Conservation (phyloP, 2,113 vertebrate genomes). For the Ptilorrhoa leucosticta region DNA sequence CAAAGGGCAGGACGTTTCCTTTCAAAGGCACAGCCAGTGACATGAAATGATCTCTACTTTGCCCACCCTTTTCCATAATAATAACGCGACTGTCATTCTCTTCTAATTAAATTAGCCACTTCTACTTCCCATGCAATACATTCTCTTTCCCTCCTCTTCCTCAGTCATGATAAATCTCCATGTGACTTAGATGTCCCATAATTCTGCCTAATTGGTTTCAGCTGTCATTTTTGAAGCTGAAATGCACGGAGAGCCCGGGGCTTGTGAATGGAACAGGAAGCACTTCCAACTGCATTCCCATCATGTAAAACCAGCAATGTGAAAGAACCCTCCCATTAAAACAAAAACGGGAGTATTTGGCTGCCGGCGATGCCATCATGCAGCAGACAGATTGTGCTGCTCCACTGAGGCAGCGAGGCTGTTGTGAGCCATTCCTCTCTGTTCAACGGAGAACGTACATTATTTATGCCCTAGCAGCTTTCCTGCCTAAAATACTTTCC, state of each 20-base stretch:
- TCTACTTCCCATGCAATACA: constrained; percentile 38
- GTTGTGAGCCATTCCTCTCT: constrained; percentile 49
- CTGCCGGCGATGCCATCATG: constrained; percentile 61
- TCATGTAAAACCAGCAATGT: constrained; percentile 71
- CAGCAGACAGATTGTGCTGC: constrained; percentile 62
- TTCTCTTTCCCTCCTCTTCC: constrained; percentile 1
- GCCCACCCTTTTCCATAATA: constrained; percentile 5
- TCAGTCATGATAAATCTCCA: constrained; percentile 57
- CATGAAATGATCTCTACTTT: not conserved
- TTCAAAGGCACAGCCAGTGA: not conserved
- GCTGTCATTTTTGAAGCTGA: constrained; percentile 71
- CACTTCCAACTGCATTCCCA: constrained; percentile 69
- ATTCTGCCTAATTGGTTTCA: constrained; percentile 73
- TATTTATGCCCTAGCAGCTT: constrained; percentile 53
- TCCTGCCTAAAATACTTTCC: constrained; percentile 44
- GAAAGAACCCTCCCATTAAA: constrained; percentile 68
- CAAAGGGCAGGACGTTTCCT: not conserved
- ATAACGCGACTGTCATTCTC: not conserved
- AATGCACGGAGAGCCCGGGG: constrained; percentile 64
- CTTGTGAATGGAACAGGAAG: constrained; percentile 65
- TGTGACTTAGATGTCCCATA: constrained; percentile 51
- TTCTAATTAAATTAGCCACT: constrained; percentile 63
- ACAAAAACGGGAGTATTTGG: constrained; percentile 63
- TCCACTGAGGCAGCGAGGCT: constrained; percentile 34
- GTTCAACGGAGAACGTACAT: constrained; percentile 37